These are phyloP conservation scores for Rosalia funebris DNA, from an alignment of 2,888 invertebrate species.

Conservation along the genomic window DNA sequence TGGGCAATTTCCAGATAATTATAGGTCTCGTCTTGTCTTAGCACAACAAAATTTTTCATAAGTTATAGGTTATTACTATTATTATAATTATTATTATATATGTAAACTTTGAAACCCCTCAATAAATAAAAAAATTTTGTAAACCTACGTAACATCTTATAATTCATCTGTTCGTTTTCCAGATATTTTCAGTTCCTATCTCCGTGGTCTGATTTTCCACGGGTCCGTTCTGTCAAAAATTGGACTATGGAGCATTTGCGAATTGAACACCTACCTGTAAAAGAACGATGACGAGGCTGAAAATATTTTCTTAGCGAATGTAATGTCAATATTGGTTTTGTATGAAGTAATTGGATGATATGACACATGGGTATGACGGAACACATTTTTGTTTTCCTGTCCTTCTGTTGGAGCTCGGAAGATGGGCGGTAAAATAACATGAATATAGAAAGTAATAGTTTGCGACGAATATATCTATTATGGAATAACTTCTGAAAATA, in stretches of 20 bases:
- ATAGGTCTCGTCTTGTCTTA: too few species aligned
- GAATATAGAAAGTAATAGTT: background rate
- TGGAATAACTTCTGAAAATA: too few species aligned
- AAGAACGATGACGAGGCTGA: background rate
- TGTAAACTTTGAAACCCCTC: too few species aligned
- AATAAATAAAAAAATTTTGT: too few species aligned
- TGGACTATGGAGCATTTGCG: background rate
- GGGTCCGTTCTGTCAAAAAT: background rate
- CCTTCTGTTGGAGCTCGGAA: background rate
- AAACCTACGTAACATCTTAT: too few species aligned
- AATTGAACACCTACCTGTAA: background rate
- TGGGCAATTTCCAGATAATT: too few species aligned
- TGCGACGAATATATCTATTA: background rate
- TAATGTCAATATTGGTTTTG: slow-evolving; percentile 4
- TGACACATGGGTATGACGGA: background rate
- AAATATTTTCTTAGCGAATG: slow-evolving; percentile 11
- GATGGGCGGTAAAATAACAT: background rate
- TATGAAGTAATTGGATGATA: slow-evolving; percentile 1
- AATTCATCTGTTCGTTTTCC: too few species aligned
- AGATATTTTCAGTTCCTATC: background rate
- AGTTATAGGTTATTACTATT: too few species aligned
- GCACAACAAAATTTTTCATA: too few species aligned
- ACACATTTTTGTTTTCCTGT: background rate
- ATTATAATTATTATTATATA: too few species aligned
- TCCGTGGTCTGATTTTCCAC: background rate